phyloP scores from a whole-genome alignment of 2,113 vertebrate genomes.

The Panurus biarmicus region DNA sequence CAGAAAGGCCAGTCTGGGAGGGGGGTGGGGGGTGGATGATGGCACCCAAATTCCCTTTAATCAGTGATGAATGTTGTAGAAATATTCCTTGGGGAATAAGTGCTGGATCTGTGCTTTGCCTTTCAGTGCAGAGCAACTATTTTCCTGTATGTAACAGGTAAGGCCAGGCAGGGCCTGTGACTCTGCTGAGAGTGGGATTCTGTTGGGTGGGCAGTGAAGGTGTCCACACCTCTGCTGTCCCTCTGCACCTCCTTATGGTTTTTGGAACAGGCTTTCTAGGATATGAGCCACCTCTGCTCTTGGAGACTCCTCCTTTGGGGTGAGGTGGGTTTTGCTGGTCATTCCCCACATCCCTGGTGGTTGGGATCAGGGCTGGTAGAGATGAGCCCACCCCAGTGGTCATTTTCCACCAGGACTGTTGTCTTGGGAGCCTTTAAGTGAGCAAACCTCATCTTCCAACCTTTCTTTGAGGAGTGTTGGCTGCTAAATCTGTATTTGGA shows the following conservation, averaged over 20 bases:
- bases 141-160: not conserved
- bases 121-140: not conserved
- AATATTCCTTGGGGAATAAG: not conserved
- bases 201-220: not conserved
- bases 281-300: not conserved
- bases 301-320: not conserved
- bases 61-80: not conserved
- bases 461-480: not conserved
- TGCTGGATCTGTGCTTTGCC: not conserved
- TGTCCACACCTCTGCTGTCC: not conserved
- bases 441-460: not conserved
- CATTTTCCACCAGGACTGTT: not conserved
- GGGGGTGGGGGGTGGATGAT: no score
- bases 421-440: not conserved
- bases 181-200: not conserved
- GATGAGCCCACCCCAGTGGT: not conserved
- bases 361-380: not conserved
- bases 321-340: not conserved
- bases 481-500: not conserved
- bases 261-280: not conserved
- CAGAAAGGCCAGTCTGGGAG: not conserved
- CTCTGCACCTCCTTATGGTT: not conserved
- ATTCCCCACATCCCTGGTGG: not conserved
- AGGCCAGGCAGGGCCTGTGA: not conserved
- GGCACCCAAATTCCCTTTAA: not conserved